Percentiles rank a stretch among this genome's conserved stretches.
phyloP scores from a whole-genome alignment of 1,140 invertebrate species.

The Mamestra configurata region DNA sequence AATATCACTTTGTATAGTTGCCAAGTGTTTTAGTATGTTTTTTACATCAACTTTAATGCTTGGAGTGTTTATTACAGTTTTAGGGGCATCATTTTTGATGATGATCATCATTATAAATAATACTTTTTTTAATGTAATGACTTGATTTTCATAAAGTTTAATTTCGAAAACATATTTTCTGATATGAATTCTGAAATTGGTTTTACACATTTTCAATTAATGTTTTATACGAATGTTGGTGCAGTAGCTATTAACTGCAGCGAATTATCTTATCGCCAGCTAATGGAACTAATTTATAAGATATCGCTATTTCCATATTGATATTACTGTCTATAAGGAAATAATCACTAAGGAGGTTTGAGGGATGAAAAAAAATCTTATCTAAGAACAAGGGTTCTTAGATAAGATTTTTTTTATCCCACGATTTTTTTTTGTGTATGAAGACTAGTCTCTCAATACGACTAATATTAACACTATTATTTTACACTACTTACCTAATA shows the following conservation, averaged over 20 bases:
- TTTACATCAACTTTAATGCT: not conserved
- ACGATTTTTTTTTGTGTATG: no score
- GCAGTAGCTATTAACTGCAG: constrained; percentile 20
- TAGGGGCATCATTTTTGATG: not conserved
- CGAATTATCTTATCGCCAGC: constrained; percentile 25
- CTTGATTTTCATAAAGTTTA: not conserved
- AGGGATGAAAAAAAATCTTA: no score
- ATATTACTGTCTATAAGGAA: not conserved
- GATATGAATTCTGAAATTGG: not conserved
- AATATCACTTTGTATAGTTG: not conserved
- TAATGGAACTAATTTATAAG: not conserved
- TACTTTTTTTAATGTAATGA: no score
- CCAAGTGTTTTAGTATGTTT: not conserved
- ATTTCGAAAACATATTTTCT: not conserved
- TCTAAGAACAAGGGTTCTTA: no score
- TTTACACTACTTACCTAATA: constrained; percentile 30
- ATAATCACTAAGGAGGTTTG: not conserved
- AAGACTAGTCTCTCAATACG: no score
- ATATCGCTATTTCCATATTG: not conserved
- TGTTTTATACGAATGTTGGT: not conserved
- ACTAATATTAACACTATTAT: not conserved
- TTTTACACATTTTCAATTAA: not conserved
- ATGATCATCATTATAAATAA: not conserved
- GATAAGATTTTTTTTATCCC: no score
- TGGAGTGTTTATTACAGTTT: not conserved